Conservation (phyloP, 2,888 invertebrate genomes). For the Melipona beecheii region DNA sequence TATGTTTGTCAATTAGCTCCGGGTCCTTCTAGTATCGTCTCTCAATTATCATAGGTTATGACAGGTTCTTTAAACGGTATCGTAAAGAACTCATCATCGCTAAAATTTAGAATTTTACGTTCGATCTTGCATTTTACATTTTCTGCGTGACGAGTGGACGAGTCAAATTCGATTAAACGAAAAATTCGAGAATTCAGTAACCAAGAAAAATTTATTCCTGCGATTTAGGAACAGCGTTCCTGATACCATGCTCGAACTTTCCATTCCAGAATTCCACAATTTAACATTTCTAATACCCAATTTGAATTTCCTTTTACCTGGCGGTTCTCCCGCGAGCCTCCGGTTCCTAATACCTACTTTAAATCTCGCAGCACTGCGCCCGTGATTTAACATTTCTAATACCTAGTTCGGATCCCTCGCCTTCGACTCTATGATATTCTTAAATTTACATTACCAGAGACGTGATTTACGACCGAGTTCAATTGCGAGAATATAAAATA, state of each 20-base stretch:
- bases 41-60: no score
- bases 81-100: no score
- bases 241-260: conserved; percentile 10
- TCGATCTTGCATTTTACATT: no score
- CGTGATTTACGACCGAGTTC: neutral
- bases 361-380: conserved; percentile 1
- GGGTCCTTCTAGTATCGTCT: no score
- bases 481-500: neutral
- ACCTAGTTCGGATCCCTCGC: neutral
- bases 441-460: neutral
- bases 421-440: neutral
- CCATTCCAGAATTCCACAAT: neutral
- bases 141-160: no score
- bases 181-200: neutral
- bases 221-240: neutral
- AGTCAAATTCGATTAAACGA: no score
- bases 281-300: conserved; percentile 29
- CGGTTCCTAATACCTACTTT: neutral
- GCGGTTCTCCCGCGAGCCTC: neutral
- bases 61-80: no score
- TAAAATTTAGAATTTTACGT: no score
- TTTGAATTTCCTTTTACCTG: conserved; percentile 15
- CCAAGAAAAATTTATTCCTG: neutral
- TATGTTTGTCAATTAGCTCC: no score
- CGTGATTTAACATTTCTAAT: conserved; percentile 25